Evolutionary conservation across 2,888 invertebrate genomes (phyloP).

Genomic region (Idaea straminata): DNA sequence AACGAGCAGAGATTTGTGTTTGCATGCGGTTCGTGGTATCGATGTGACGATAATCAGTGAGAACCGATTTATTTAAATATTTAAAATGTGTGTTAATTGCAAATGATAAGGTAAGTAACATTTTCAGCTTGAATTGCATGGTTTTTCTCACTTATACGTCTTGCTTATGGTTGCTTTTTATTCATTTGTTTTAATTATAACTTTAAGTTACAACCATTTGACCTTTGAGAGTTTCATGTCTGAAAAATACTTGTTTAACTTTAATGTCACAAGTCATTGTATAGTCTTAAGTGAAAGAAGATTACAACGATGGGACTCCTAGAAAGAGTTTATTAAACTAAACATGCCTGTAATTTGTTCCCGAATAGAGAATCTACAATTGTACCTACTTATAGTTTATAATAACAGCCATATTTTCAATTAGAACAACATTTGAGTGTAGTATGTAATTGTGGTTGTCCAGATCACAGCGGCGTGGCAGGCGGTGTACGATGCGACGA

Average conservation of each 20-base stretch:
- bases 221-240: neutral
- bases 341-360: too few relatives aligned
- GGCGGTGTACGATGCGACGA: constrained; percentile 77
- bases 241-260: neutral
- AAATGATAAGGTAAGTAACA: constrained; percentile 23
- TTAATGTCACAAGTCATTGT: neutral
- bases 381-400: too few relatives aligned
- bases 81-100: constrained; percentile 13
- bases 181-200: neutral
- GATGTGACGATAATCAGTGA: constrained; percentile 14
- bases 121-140: constrained; percentile 20
- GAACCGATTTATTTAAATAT: constrained; percentile 11
- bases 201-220: neutral
- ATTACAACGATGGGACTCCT: too few relatives aligned
- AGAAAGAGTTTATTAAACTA: neutral
- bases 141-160: constrained; percentile 12
- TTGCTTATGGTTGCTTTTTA: constrained; percentile 15
- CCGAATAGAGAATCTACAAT: too few relatives aligned
- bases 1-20: constrained; percentile 68
- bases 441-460: constrained; percentile 11
- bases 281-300: neutral
- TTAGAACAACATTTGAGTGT: constrained; percentile 10
- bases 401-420: too few relatives aligned
- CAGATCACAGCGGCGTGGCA: constrained; percentile 70
- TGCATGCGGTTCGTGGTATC: constrained; percentile 20